Evolutionary conservation across 2,888 invertebrate species (phyloP), one percentile per base, ranked within the genome.

Genomic region (Orthosia gracilis): DNA sequence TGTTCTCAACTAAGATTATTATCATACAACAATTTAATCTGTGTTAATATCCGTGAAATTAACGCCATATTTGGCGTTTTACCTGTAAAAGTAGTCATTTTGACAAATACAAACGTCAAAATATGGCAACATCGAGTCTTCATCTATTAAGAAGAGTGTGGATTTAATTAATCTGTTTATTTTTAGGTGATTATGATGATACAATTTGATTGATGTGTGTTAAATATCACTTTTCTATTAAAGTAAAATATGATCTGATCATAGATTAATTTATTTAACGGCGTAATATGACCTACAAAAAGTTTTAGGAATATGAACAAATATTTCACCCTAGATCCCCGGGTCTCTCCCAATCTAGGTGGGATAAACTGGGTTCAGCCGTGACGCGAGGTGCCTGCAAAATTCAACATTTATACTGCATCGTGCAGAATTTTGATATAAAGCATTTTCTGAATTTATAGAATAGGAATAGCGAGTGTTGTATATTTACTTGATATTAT

Each of bases 351-450:
- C 71, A 76, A 84, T 78, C 57, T 71, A 69, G 23, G 57, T 52
- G 12, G 74, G 73, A 71, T 72, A 63, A 63, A 82, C 26, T 4
- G 47, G 11, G 64, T 49, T 54, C 26, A 55, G 12, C 45, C 40
- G 21, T 40, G n/a, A 61, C 50, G 26, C 52, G 40, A 72, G 59
- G 23, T 55, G 62, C 54, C 49, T 59, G 47, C 45, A 54, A 62
- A 69, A 82, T 82, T 65, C 69, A 70, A 64, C 26, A 76, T 62
- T 68, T 70, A 57, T 52, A 66, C n/a, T 31, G 73, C 63, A 72
- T 4, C 55, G 49, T 52, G 67, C 72, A 71, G 55, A 63, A 59
- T 62, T 61, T 61, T 21, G 54, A 70, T 69, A 45, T 4, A 21
- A 77, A 68, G 15, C 17, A n/a, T 26, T 26, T 52, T 52, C 26